Evolutionary conservation across 2,888 invertebrate species (phyloP).

Genomic region (Epinotia bilunana): DNA sequence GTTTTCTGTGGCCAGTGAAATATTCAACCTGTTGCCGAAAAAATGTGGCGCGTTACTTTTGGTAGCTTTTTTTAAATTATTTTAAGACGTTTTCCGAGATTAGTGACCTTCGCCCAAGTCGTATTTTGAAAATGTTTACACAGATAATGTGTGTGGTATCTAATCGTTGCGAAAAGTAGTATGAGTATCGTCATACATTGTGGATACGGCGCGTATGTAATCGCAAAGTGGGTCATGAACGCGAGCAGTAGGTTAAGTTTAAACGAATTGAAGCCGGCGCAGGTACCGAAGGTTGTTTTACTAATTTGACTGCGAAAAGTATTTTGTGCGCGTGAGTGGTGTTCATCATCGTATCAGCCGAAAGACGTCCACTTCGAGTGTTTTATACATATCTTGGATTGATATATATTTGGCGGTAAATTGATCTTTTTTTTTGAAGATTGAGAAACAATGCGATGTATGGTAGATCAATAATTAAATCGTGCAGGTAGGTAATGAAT

Average conservation of each 20-base stretch:
- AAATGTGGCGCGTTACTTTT: not conserved
- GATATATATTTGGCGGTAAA: not conserved
- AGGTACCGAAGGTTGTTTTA: constrained; percentile 41
- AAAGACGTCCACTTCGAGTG: not conserved
- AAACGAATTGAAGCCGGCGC: constrained; percentile 60
- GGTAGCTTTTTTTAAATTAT: not conserved
- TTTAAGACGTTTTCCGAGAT: constrained; percentile 2
- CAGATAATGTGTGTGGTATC: constrained; percentile 39
- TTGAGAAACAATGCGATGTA: not conserved
- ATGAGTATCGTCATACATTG: constrained; percentile 48
- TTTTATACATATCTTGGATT: not conserved
- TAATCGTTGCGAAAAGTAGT: constrained; percentile 56
- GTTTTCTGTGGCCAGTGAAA: constrained; percentile 36
- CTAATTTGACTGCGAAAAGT: constrained; percentile 37
- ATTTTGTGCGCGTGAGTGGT: constrained; percentile 29
- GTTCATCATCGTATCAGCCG: not conserved
- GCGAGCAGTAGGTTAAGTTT: constrained; percentile 85
- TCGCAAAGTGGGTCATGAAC: constrained; percentile 84
- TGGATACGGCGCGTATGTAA: constrained; percentile 72
- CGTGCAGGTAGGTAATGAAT: no score
- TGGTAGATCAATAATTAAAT: no score
- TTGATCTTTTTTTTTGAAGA: not conserved
- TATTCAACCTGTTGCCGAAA: constrained; percentile 9
- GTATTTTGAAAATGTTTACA: constrained; percentile 26
- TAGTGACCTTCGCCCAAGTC: constrained; percentile 4